Conservation (phyloP, 2,888 invertebrate species). For the Mythimna impura region DNA sequence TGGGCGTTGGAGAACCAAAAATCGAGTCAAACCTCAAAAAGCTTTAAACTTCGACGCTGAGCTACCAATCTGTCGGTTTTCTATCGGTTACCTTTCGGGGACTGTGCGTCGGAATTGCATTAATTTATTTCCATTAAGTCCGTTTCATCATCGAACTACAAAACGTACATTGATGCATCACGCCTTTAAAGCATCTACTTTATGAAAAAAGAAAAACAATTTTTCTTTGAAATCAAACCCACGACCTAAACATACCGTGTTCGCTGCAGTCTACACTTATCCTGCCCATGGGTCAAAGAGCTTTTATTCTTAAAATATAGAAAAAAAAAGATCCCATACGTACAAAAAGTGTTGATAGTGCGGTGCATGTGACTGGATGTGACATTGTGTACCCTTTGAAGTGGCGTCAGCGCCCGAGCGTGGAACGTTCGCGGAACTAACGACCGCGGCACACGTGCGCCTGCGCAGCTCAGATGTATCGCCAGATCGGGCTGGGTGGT, state of each 20-base stretch:
- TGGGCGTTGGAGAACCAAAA: no score
- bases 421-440: constrained; percentile 65
- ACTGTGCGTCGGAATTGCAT: no score
- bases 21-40: no score
- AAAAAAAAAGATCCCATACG: constrained; percentile 11
- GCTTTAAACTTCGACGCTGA: no score
- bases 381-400: constrained; percentile 66
- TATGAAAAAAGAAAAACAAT: background rate
- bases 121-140: no score
- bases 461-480: constrained; percentile 42
- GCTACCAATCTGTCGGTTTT: no score
- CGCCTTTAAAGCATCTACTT: background rate
- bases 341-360: constrained; percentile 43
- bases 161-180: background rate
- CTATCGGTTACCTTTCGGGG: no score
- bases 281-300: background rate
- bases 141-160: no score
- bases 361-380: constrained; percentile 48
- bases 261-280: background rate
- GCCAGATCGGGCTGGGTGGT: constrained; percentile 47
- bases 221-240: background rate
- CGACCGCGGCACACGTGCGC: constrained; percentile 67
- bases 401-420: constrained; percentile 53
- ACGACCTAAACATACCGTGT: background rate
- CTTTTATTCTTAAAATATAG: constrained; percentile 39